A percentile compares a stretch with the other conserved stretches of the same genome.
These are phyloP conservation scores for Anguilla obscura DNA, from an alignment of 2,797 vertebrate genomes.

Conservation along the genomic window DNA sequence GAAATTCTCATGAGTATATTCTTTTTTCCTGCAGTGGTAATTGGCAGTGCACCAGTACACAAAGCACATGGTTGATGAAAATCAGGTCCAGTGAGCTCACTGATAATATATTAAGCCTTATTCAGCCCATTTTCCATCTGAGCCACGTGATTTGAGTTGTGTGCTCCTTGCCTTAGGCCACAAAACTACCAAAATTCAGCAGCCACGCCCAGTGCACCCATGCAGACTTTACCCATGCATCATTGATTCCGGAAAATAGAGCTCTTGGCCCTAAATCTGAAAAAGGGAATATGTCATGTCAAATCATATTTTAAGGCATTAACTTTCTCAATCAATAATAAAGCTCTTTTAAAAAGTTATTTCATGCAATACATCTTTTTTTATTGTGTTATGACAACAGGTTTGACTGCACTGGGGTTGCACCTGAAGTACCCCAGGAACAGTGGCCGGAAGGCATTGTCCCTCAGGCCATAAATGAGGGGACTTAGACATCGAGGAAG, in stretches of 20 bases:
- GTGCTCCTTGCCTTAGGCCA: too few relatives aligned
- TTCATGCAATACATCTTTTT: background rate
- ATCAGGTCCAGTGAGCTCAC: too few relatives aligned
- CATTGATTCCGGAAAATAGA: background rate
- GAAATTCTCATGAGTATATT: too few relatives aligned
- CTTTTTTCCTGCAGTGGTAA: too few relatives aligned
- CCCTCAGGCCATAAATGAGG: conserved; percentile 32
- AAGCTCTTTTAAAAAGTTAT: background rate
- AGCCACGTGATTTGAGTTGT: too few relatives aligned
- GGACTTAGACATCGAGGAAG: conserved; percentile 33
- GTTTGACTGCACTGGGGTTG: background rate
- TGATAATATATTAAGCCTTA: too few relatives aligned
- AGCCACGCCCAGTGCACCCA: background rate
- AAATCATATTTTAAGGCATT: background rate
- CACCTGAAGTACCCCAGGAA: conserved; percentile 13
- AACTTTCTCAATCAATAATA: background rate
- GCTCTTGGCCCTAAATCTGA: background rate
- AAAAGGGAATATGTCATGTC: background rate
- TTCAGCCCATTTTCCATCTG: too few relatives aligned
- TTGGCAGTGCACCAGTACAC: too few relatives aligned
- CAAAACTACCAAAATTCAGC: background rate
- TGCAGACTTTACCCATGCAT: background rate
- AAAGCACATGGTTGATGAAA: too few relatives aligned
- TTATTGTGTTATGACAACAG: background rate
- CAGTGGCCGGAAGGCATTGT: conserved; percentile 6